Conservation (phyloP, 2,113 vertebrate genomes). For the Albula goreensis region DNA sequence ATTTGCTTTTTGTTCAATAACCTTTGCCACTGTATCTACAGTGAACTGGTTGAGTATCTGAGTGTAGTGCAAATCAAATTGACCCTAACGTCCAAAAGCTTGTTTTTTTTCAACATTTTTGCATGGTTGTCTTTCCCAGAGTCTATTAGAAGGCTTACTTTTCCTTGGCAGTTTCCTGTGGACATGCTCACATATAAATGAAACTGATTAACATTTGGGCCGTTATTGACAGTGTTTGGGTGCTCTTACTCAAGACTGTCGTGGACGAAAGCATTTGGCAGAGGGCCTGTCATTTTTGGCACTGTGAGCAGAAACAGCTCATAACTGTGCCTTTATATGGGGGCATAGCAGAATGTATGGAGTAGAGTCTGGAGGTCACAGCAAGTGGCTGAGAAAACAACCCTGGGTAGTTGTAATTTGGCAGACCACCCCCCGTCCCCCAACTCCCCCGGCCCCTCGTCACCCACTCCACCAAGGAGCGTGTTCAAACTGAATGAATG, state of each 20-base stretch:
- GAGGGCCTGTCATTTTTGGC: conserved; percentile 64
- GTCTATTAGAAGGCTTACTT: conserved; percentile 34
- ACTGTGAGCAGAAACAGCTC: conserved; percentile 65
- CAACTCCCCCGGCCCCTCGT: background rate
- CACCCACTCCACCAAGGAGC: background rate
- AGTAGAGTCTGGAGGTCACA: conserved; percentile 69
- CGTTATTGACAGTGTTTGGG: conserved; percentile 50
- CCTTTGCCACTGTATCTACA: no score
- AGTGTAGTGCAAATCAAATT: background rate
- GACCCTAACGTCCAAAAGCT: conserved; percentile 14
- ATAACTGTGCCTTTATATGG: conserved; percentile 68
- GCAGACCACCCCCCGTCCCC: conserved; percentile 30
- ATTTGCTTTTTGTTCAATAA: background rate
- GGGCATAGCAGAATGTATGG: conserved; percentile 67
- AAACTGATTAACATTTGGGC: conserved; percentile 48
- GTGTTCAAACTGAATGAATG: conserved; percentile 24
- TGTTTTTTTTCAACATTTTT: conserved; percentile 14
- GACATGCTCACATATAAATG: conserved; percentile 56
- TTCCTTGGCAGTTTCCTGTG: conserved; percentile 49
- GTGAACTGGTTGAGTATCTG: background rate
- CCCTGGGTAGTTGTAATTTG: conserved; percentile 48
- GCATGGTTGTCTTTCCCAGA: conserved; percentile 24
- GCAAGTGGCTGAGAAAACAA: conserved; percentile 72
- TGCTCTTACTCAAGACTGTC: conserved; percentile 43
- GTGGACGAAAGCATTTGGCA: conserved; percentile 59